Base-by-base conservation (phyloP, 53 echinoderm and acorn worm species). In the Actinopyga echinites region DNA sequence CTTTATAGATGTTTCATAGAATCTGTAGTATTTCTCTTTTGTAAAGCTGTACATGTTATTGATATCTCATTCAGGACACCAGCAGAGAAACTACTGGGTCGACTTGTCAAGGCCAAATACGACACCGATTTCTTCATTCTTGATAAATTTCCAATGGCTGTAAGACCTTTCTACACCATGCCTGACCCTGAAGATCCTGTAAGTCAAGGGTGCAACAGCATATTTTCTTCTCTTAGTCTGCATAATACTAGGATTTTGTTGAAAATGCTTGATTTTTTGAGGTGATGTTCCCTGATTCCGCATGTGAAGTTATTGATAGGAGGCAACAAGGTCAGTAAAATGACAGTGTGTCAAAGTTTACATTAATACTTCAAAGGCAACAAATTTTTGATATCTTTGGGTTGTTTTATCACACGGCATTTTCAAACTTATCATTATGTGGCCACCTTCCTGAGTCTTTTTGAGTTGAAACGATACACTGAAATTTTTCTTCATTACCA, bases 161-260 rank as follows among this genome's bases (percentile, higher is more conserved):
- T 96, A 10, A 69, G 97, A 55, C 97, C 97, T 10, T 96, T 96
- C 89, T 96, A 96, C 89, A 96, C 97, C 24, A 96, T 96, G 97
- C 97, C 97, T 75, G 97, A 96, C 65, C 97, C 97, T 9, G 74
- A 85, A 75, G 86, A 96, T 57, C 92, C 92, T 28, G 97, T 96
- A 71, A 94, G 97, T 94, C 29, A 19, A 40, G 23, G 23, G 19
- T 54, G 12, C 24, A 62, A 11, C 28, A 62, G 28, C 31, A 30
- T 24, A 10, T 28, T 30, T 30, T 62, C 5, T 11, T 31, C 12
- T 24, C 28, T 62, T 6, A 23, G 4, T 28, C 20, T 13, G 20
- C 12, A 55, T 55, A 13, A 55, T 55, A 13, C 20, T 55, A 55
- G 56, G 12, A 13, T 55, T 55, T 12, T 13, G 56, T 13, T 55